Percentiles rank a stretch among this genome's conserved stretches.
phyloP scores from a whole-genome alignment of 2,113 vertebrate genomes.

The Spilogale gracilis region DNA sequence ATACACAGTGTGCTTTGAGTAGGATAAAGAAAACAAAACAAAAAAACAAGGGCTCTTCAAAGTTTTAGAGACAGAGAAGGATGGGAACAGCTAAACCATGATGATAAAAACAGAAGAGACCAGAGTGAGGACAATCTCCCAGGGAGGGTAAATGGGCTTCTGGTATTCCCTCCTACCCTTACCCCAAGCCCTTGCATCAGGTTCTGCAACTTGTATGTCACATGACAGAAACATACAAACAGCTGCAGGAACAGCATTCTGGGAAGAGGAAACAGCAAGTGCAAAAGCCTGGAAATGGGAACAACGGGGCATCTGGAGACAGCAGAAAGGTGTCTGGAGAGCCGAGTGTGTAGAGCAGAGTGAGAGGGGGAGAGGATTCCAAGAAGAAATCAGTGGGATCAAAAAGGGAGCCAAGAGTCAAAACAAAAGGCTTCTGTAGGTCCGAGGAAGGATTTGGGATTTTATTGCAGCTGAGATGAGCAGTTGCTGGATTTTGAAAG shows the following conservation, averaged over 20 bases:
- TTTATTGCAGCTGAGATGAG: not conserved
- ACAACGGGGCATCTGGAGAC: not conserved
- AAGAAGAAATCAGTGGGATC: not conserved
- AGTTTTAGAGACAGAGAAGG: not conserved
- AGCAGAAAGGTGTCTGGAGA: not conserved
- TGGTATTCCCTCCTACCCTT: not conserved
- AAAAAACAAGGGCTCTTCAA: not conserved
- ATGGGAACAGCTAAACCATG: not conserved
- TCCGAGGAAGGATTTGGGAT: not conserved
- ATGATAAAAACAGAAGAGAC: not conserved
- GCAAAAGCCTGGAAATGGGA: not conserved
- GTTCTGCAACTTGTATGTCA: not conserved
- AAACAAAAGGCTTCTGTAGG: not conserved
- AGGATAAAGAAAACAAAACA: not conserved
- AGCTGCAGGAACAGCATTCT: not conserved
- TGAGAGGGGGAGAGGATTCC: rapidly evolving
- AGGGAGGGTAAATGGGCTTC: not conserved
- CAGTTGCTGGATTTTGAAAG: not conserved
- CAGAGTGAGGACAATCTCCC: not conserved
- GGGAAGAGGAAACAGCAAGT: not conserved
- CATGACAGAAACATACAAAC: not conserved
- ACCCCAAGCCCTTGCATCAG: not conserved
- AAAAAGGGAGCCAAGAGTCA: not conserved
- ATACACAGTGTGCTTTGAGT: not conserved
- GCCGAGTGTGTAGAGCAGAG: not conserved